Percentiles rank a stretch among this genome's conserved stretches.
phyloP scores from a whole-genome alignment of 2,113 vertebrate species.

The Ibidorhyncha struthersii region DNA sequence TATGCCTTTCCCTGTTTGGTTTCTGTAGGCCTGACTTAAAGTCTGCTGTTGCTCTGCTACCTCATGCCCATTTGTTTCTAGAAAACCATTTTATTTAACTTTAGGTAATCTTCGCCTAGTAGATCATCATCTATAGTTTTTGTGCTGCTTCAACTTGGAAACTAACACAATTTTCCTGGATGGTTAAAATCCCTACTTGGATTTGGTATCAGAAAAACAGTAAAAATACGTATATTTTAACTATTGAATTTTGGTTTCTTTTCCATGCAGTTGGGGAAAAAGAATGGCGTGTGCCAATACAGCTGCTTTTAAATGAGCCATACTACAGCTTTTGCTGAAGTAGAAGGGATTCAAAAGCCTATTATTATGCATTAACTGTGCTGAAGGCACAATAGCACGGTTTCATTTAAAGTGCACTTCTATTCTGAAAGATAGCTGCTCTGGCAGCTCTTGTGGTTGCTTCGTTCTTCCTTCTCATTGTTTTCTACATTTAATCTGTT shows the following conservation, averaged over 20 bases:
- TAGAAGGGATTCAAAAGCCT: not conserved
- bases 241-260: not conserved
- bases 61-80: not conserved
- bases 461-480: not conserved
- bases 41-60: not conserved
- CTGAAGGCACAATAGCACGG: not conserved
- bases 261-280: not conserved
- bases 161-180: not conserved
- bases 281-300: not conserved
- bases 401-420: not conserved
- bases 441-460: not conserved
- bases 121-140: not conserved
- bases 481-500: not conserved
- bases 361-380: constrained; percentile 17
- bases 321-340: not conserved
- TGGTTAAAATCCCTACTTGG: not conserved
- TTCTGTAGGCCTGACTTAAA: not conserved
- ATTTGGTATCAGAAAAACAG: not conserved
- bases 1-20: not conserved
- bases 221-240: not conserved
- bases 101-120: not conserved
- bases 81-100: not conserved
- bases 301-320: constrained; percentile 15
- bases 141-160: not conserved
- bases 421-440: not conserved